These are phyloP conservation scores for Raja brachyura DNA, from an alignment of 2,113 vertebrate genomes.

Conservation along the genomic window DNA sequence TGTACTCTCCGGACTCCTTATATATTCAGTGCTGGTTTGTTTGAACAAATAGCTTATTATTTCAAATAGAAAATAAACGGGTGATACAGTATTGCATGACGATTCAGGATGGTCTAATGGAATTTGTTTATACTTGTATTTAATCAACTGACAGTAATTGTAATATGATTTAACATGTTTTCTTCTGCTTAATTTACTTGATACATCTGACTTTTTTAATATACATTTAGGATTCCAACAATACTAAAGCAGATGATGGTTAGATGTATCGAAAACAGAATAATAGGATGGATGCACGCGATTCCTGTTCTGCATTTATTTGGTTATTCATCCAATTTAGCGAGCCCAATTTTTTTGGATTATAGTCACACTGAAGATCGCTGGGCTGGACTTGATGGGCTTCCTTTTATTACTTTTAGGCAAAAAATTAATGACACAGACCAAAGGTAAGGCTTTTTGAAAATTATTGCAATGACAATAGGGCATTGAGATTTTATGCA, in stretches of 20 bases:
- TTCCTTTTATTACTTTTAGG: constrained; percentile 46
- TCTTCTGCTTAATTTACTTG: not conserved
- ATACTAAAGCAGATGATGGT: constrained; percentile 42
- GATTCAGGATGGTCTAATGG: not conserved
- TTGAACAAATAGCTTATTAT: not conserved
- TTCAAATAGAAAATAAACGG: not conserved
- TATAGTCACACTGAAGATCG: constrained; percentile 33
- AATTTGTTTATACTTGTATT: not conserved
- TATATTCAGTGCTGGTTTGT: not conserved
- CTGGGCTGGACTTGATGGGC: constrained; percentile 68
- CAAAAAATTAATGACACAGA: not conserved
- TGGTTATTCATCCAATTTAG: constrained; percentile 47
- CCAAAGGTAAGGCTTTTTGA: not conserved
- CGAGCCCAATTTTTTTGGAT: constrained; percentile 39
- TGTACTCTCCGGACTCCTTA: not conserved
- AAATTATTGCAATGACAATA: not conserved
- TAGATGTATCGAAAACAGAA: not conserved
- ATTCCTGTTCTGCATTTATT: constrained; percentile 60
- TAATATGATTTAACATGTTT: not conserved
- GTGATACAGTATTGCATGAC: not conserved
- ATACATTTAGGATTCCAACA: constrained; percentile 47
- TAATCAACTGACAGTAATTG: not conserved
- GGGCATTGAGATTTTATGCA: not conserved
- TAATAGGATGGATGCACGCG: constrained; percentile 52
- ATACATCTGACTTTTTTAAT: constrained; percentile 20